Evolutionary conservation across 2,797 vertebrate species (phyloP).

Genomic region (Psittacula derbiana): DNA sequence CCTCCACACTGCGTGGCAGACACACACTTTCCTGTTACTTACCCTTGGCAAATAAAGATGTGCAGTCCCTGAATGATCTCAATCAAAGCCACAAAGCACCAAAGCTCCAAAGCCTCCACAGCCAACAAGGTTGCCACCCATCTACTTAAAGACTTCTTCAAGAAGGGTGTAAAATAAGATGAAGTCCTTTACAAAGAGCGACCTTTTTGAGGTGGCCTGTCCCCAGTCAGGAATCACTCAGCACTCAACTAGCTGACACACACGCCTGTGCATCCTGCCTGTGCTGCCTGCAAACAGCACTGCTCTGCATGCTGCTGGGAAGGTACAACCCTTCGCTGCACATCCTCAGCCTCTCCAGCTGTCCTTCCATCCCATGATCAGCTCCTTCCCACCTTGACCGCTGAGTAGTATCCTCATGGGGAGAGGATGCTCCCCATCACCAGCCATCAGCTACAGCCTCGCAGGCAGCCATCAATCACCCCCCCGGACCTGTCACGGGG

Average conservation of each 20-base stretch:
- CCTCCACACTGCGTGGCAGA: background rate
- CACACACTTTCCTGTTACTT: background rate
- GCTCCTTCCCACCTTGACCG: background rate
- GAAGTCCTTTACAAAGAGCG: background rate
- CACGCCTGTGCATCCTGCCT: background rate
- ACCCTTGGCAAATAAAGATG: background rate
- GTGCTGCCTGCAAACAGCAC: background rate
- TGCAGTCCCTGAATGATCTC: background rate
- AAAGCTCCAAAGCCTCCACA: background rate
- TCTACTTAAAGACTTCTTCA: background rate
- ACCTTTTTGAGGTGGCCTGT: background rate
- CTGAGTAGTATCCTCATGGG: background rate
- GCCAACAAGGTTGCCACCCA: background rate
- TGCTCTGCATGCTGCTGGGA: background rate
- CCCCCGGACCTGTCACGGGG: accelerated
- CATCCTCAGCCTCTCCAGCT: background rate
- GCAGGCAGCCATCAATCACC: background rate
- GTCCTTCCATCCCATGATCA: background rate
- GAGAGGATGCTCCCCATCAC: background rate
- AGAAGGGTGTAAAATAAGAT: background rate
- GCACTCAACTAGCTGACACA: accelerated
- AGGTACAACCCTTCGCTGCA: background rate
- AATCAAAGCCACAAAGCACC: background rate
- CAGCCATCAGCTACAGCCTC: background rate
- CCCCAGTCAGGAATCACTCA: background rate